Evolutionary conservation across 2,113 vertebrate species (phyloP), one percentile per base, ranked within the genome.

Genomic region (Ciconia stormi): DNA sequence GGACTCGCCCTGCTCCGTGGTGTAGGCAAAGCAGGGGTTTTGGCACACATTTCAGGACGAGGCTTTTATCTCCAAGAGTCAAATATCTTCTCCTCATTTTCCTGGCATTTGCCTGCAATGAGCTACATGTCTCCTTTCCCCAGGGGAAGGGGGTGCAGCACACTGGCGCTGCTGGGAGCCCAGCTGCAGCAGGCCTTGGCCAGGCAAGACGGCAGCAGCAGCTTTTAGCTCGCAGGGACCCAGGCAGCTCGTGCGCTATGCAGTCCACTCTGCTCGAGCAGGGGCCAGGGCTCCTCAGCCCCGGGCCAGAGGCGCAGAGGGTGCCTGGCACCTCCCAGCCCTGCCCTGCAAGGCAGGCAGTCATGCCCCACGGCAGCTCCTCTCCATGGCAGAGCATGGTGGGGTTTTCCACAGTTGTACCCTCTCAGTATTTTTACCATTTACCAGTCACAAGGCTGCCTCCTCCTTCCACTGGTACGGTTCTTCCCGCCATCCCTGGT

Each of bases 71-170:
- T 59, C 52, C 2, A n/a, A 30, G 13, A 90, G 76, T 67, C 82
- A 86, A 88, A 95, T 66, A 63, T 36, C 11, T 52, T 74, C 66
- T 87, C 72, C 66, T 85, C 38, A 55, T 97, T 95, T 94, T 85
- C 82, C 71, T 94, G 61, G 66, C 47, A 53, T 90, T 87, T 95
- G 70, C 61, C 91, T 82, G 70, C 55, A 40, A 34, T 47, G 52
- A 70, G 42, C 66, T 59, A 26, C 18, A 3, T 3, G 7, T 59
- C 66, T 82, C 44, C 56, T 53, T 66, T 49, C 42, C 47, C n/a
- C 40, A 6, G 38, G 36, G 42, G 15, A 42, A 22, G 26, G 30
- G 49, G 61, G 63, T 26, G 50, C 70, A 92, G 65, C 27, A 20
- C 38, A 3, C 52, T 20, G 47, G 84, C 38, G 42, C 21, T 6